Conservation (phyloP, 2,797 vertebrate species). For the Schizothorax lantsangensis region DNA sequence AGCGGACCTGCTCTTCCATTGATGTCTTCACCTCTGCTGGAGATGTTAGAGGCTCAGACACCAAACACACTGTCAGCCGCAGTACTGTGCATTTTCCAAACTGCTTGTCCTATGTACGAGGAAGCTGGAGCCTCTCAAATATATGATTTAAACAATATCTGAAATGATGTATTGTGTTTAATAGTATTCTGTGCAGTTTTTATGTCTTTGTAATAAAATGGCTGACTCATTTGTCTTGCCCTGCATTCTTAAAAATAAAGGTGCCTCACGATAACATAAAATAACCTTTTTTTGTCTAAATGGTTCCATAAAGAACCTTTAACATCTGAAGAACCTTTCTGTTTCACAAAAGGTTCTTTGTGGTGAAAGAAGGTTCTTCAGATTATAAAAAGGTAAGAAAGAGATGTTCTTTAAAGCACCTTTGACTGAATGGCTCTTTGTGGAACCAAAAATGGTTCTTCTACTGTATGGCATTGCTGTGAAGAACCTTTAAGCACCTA, state of each 20-base stretch:
- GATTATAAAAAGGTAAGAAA: too few species aligned
- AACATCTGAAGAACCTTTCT: too few species aligned
- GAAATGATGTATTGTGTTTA: background rate
- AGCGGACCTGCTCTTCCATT: background rate
- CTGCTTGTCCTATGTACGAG: background rate
- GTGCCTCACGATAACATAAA: too few species aligned
- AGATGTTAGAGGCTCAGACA: background rate
- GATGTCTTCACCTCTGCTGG: conserved; percentile 1
- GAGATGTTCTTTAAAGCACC: too few species aligned
- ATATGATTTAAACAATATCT: background rate
- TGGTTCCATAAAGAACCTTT: too few species aligned
- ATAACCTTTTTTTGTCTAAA: too few species aligned
- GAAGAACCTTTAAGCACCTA: too few species aligned
- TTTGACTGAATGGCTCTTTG: too few species aligned
- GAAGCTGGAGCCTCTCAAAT: background rate
- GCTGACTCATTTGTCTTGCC: background rate
- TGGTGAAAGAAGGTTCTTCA: too few species aligned
- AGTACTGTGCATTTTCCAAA: background rate
- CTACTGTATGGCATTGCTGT: too few species aligned
- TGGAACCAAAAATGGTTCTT: too few species aligned
- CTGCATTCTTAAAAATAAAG: background rate
- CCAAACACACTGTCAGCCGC: background rate
- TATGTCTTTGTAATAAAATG: background rate
- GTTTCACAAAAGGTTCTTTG: too few species aligned
- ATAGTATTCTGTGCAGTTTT: background rate